Base-by-base conservation (phyloP, 2,113 vertebrate species). In the Hippocampus barbouri region DNA sequence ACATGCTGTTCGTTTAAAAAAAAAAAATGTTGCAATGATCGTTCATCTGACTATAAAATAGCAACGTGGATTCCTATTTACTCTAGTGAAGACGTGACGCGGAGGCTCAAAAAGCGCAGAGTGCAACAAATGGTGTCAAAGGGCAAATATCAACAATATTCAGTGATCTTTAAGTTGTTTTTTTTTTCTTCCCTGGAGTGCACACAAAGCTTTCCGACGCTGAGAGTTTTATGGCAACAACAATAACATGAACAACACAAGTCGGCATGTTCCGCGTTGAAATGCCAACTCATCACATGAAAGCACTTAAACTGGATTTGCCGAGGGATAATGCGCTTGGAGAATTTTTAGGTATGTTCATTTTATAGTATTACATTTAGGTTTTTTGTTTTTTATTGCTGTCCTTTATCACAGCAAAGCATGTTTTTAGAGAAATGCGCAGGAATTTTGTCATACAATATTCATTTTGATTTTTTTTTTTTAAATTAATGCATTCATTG, bases 141-240 rank as follows among this genome's bases (percentile, higher is more conserved):
- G 45, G 68, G 63, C 75, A 73, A 30, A 83, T 81, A 73, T 83
- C 82, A 79, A 61, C 69, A 43, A 14, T 63, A 62, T 54, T 76
- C 70, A 61, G 68, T 59, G 56, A 59, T 59, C 12, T 59, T 59
- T 30, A 25, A 14, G 49, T 51, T 53, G 51, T 69, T 34, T 75
- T 27, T 2, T 54, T 71, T 75, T 38, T 6, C 34, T 38, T 38
- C 34, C 34, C 30, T 5, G 34, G 20, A 67, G 66, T 64, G 53
- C 79, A 76, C 68, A 40, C 66, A 57, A 68, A 43, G 60, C 65
- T 79, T 69, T 16, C 30, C 65, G 6, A 47, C 14, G 5, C 34
- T 59, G 71, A 40, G 34, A 81, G 71, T 70, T 68, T 77, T 69
- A 71, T 78, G 71, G 68, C 62, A 72, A 66, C 21, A 74, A 70